Base-by-base conservation (phyloP, 1,140 invertebrate species). In the Delia radicum region DNA sequence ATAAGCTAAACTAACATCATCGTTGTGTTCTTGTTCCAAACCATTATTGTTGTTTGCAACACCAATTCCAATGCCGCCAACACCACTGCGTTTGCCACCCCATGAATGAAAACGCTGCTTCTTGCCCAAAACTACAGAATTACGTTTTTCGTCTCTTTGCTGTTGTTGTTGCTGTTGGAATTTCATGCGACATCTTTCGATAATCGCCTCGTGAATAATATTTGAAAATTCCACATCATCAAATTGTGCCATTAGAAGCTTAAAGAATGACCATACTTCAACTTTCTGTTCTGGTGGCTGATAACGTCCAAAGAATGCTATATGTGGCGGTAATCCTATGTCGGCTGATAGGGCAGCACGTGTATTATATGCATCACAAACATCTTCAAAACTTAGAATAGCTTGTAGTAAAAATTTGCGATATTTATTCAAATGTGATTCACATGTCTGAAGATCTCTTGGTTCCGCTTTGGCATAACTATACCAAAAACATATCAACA, bases 71-170 rank as follows among this genome's bases (percentile, higher is more conserved):
- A 37, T 4, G 26, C 26, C 15, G 15, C 10, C 7, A 67, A 15
- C 28, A 31, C 65, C 65, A 37, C 65, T 78, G n/a, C 83, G 74
- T 71, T 88, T 87, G 63, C 86, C 84, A 29, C 81, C 82, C 84
- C 87, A 88, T 6, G 85, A 87, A 72, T 87, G 84, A 76, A 88
- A 88, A 12, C 81, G 79, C 48, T 82, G 80, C 74, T 84, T 87
- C 75, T 86, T 86, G 63, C 84, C 84, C n/a, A 85, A 74, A 4
- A 85, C 81, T 15, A 33, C 27, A n/a, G 63, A n/a, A 21, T 31
- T 33, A 3, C 29, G 6, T 28, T 27, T 29, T 28, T 27, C 29
- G 37, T 69, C 29, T 21, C 15, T 6, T 65, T 26, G 12, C 28
- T 26, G 12, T 62, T 24, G n/a, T 3, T 81, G 80, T 74, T 85